Evolutionary conservation across 2,113 vertebrate species (phyloP), one percentile per base, ranked within the genome.

Genomic region (Notiomystis cincta): DNA sequence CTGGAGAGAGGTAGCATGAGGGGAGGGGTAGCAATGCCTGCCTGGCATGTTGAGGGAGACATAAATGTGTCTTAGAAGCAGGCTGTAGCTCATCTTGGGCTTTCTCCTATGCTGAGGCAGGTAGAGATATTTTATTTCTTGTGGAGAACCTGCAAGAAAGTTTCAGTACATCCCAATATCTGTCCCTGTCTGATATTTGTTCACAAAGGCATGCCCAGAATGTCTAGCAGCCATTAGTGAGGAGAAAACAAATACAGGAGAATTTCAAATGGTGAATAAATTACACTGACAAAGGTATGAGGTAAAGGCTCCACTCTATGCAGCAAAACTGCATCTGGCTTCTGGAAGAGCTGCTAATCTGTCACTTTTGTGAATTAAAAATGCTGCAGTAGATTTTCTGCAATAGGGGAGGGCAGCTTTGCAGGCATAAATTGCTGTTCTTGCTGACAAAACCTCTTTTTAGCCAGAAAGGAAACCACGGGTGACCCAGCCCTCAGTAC

Each of bases 401-500:
- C 54, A 73, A 22, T 72, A 64, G 56, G 16, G 14, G 37, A 85
- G 28, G 54, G 45, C 38, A 73, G 71, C 48, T 88, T 82, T 93
- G 82, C 48, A 61, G 60, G 30, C 76, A 95, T 54, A 62, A 89
- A 73, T 92, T 75, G 51, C 60, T 77, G 16, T 81, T 93, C n/a
- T 88, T 90, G 89, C 54, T 95, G 88, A 80, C 58, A 80, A 85
- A 87, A 71, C 22, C n/a, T 70, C 70, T 85, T 85, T 87, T 80
- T 54, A 91, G 80, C 51, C 80, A 62, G 76, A 83, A 69, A 31
- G 72, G 73, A 92, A 78, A 81, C 25, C 54, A 65, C 0, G 0
- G n/a, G n/a, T 88, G 70, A 87, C 54, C 53, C 40, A 86, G 18
- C 50, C 38, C 45, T 76, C 35, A 38, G 5, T 66, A 50, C 0